Base-by-base conservation (phyloP, 2,113 vertebrate genomes). In the Neopipo cinnamomea region DNA sequence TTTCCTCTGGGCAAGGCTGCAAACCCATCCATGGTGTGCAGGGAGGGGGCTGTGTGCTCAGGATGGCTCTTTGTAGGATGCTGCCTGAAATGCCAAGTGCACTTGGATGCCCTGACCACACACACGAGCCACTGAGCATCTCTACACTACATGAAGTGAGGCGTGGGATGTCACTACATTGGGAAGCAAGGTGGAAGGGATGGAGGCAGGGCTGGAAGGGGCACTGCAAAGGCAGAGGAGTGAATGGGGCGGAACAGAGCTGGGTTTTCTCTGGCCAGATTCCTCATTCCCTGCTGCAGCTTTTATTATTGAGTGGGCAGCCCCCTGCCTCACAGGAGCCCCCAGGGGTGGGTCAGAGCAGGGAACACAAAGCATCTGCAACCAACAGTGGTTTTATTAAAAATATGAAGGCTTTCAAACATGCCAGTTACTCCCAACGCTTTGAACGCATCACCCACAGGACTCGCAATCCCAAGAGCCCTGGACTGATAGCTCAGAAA, bases 371-470 rank as follows among this genome's bases (percentile, higher is more conserved):
- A 91, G n/a, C 66, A 46, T 31, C 72, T 58, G 59, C 83, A 94
- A 53, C 52, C 70, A 65, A 77, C 76, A 76, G 75, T 16, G 59
- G 70, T 62, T 97, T 97, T 97, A 97, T 97, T 97, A 93, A 92
- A 96, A 94, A 96, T n/a, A 91, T 0, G 1, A 83, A 94, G 66
- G 74, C 67, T 96, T 93, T 31, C 63, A n/a, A 61, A 74, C 83
- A 85, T 75, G 73, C 71, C 91, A 30, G 46, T 67, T n/a, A 13
- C 23, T 35, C 37, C 28, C 5, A 2, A 8, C 0, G 1, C 61
- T n/a, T 82, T 3, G 1, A 70, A 39, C 11, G 1, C 61, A 27
- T 14, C 28, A 0, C 83, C 42, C 25, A 10, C 28, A 9, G 88
- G 20, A 71, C 28, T 71, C 24, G 0, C 75, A 4, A 39, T 9